Evolutionary conservation across 2,797 vertebrate genomes (phyloP), one percentile per base, ranked within the genome.

Genomic region (Poeciliopsis presidionis): DNA sequence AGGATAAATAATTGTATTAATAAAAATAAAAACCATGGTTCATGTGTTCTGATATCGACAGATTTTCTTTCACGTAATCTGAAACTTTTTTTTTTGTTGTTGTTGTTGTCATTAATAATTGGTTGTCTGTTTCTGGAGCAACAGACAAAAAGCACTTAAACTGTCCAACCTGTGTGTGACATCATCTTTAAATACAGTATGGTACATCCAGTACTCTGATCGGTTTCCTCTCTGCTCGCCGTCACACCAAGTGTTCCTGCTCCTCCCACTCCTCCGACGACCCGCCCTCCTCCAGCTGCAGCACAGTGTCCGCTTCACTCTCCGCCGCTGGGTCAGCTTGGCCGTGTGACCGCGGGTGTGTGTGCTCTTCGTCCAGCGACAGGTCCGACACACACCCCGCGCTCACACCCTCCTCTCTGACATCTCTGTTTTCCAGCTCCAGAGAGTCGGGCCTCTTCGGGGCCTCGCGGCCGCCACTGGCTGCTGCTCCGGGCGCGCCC

Each of bases 201-300:
- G 88, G 89, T 92, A 94, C 89, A 89, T 72, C 88, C 89, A 88
- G 88, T 81, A 79, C 87, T 45, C 76, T 72, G 65, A 80, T 51
- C 20, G 49, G 49, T 51, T 41, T 43, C 39, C 78, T 57, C 59
- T 67, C 70, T 16, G 12, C 77, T 74, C 39, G 28, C 65, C 57
- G 82, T 98, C 96, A 99, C 85, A 99, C 98, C 88, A 98, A 95
- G 93, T 99, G 97, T 76, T 97, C 96, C 86, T 96, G 97, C 89
- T 98, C 98, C 86, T 96, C 96, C 98, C 98, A 98, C 87, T 98
- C 97, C 69, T 91, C 90, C 63, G 94, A 94, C 75, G 97, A 96
- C 93, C 93, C 86, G 81, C 93, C 91, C 85, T 87, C 82, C 86
- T 94, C 87, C 93, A 95, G 86, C 92, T 94, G 75, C 84, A 89